phyloP scores from a whole-genome alignment of 2,888 invertebrate species.

The Caenorhabditis uteleia region DNA sequence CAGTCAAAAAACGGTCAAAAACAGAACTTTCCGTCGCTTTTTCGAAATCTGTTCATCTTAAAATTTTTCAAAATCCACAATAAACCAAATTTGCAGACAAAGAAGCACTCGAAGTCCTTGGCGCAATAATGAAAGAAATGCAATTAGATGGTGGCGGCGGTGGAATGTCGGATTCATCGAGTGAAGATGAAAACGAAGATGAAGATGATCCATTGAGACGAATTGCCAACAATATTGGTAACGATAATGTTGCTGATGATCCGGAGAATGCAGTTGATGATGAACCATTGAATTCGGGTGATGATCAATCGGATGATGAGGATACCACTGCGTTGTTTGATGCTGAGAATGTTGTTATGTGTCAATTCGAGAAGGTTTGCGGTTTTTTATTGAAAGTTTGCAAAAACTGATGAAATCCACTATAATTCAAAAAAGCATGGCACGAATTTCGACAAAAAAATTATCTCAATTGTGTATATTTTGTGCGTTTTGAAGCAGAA shows the following conservation, averaged over 20 bases:
- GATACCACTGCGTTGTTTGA: slow-evolving; percentile 91
- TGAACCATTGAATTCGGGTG: slow-evolving; percentile 66
- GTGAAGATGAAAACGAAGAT: slow-evolving; percentile 54
- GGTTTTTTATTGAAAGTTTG: not conserved
- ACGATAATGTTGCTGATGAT: slow-evolving; percentile 43
- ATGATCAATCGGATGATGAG: slow-evolving; percentile 77
- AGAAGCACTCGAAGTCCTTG: slow-evolving; percentile 37
- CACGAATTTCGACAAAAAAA: not conserved
- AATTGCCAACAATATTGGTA: slow-evolving; percentile 51
- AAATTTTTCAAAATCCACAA: not conserved
- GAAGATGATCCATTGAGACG: slow-evolving; percentile 54
- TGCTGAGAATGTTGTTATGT: slow-evolving; percentile 98
- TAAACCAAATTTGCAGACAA: slow-evolving; percentile 17
- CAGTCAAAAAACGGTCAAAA: no score
- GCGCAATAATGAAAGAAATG: slow-evolving; percentile 29
- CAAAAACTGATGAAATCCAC: no score
- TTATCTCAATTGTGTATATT: no score
- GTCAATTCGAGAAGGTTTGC: slow-evolving; percentile 94
- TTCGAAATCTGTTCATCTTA: not conserved
- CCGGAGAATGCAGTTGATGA: slow-evolving; percentile 56
- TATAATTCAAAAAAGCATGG: not conserved
- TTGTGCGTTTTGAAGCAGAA: no score
- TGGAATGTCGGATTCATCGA: slow-evolving; percentile 58
- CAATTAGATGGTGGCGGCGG: slow-evolving; percentile 61
- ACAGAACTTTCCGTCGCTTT: not conserved